Conservation (phyloP, 2,113 vertebrate genomes). For the Limnothrissa miodon region DNA sequence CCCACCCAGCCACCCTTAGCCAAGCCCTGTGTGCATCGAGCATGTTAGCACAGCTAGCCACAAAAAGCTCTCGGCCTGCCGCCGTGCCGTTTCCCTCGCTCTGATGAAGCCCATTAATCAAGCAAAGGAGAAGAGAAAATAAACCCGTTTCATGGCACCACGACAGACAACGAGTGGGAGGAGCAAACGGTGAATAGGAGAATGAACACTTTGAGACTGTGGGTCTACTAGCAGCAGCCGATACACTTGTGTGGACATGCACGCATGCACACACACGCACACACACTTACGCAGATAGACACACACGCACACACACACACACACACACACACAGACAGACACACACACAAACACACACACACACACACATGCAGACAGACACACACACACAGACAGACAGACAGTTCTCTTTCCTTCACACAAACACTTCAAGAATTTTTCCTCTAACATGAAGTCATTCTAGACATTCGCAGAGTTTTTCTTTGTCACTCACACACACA, state of each 20-base stretch:
- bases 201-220: neutral
- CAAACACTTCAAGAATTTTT: too few species aligned
- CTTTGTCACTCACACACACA: neutral
- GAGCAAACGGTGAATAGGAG: slow-evolving; percentile 30
- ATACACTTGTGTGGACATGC: slow-evolving; percentile 8
- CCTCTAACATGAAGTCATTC: too few species aligned
- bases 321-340: neutral
- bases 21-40: neutral
- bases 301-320: neutral
- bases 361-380: too few species aligned
- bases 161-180: slow-evolving; percentile 46
- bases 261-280: neutral
- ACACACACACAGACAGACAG: neutral
- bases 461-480: too few species aligned
- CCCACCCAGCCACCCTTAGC: neutral
- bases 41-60: slow-evolving; percentile 16
- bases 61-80: slow-evolving; percentile 3
- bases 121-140: slow-evolving; percentile 50
- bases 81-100: slow-evolving; percentile 15
- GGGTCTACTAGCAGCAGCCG: neutral
- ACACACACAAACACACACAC: too few species aligned
- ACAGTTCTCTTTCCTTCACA: neutral
- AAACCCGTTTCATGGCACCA: slow-evolving; percentile 46
- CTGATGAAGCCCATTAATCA: slow-evolving; percentile 40
- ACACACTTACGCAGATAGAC: neutral